Evolutionary conservation across 2,888 invertebrate genomes (phyloP).

Genomic region (Melanotus villosus): DNA sequence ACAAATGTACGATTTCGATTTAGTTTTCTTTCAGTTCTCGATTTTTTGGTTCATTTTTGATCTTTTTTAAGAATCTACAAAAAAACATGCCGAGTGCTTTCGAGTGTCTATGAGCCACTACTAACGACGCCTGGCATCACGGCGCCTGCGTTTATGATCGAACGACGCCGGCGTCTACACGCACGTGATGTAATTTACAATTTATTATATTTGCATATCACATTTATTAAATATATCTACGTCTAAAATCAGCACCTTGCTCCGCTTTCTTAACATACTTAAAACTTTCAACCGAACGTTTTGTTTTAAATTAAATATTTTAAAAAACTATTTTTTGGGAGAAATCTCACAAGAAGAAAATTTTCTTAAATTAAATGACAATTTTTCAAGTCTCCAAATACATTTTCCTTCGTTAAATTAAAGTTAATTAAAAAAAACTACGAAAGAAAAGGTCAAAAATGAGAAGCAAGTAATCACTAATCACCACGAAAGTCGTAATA

Average conservation of each 20-base stretch:
- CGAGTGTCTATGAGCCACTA: slow-evolving; percentile 39
- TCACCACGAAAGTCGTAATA: no score
- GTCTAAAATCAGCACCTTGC: neutral
- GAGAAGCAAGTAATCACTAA: no score
- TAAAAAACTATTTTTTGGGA: no score
- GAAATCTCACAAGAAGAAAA: no score
- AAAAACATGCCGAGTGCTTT: slow-evolving; percentile 38
- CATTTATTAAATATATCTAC: neutral
- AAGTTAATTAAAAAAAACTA: no score
- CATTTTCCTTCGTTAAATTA: no score
- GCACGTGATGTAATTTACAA: slow-evolving; percentile 48
- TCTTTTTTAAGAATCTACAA: slow-evolving; percentile 32
- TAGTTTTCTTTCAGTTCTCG: neutral
- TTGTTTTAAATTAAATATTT: no score
- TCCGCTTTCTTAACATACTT: no score
- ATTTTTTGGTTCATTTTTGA: slow-evolving; percentile 30
- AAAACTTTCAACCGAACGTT: no score
- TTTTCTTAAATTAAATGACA: no score
- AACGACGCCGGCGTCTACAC: slow-evolving; percentile 48
- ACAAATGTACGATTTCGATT: neutral
- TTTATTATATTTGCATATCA: slow-evolving; percentile 41
- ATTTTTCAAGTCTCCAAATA: no score
- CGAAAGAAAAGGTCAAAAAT: no score
- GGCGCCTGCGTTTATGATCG: slow-evolving; percentile 58
- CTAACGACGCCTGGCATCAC: slow-evolving; percentile 54